Base-by-base conservation (phyloP, 2,113 vertebrate genomes). In the Puntigrus tetrazona region DNA sequence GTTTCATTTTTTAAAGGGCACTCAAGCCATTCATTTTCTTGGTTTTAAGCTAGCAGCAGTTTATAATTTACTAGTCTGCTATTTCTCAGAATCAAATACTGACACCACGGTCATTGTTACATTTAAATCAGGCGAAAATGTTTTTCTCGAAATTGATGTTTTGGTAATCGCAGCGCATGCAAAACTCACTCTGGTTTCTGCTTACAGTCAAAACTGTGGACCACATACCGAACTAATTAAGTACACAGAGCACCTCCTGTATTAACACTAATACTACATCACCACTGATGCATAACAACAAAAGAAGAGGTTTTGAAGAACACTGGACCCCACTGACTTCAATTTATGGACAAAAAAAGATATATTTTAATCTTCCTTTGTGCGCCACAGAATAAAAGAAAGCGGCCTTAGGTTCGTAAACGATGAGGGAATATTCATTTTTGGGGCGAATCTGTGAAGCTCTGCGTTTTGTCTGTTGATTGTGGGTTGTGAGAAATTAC, bases 211-310 rank as follows among this genome's bases (percentile, higher is more conserved):
- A 63, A 27, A 27, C 59, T 63, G n/a, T 6, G 13, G 63, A 67
- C 63, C 63, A 67, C 63, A 67, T 18, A 18, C 13, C 34, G 16
- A 67, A 67, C 14, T 65, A 65, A 65, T 34, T 67, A 9, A 18
- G 6, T 67, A 34, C 63, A 34, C 67, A 70, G 36, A n/a, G 7
- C 36, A 69, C 65, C 1, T 7, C 67, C 3, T 50, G 43, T 75
- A 75, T 75, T 75, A 69, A 25, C 2, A 5, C 22, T 41, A 72
- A 20, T 25, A 41, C 38, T 13, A 7, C 36, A 43, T 16, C 43
- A 43, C 22, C 36, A 72, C 38, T 72, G 69, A 25, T 72, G 69
- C 69, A 25, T 72, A 72, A 72, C 11, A 72, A 72, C 69, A 72
- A 43, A 25, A 72, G 69, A 41, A 38, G 34, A 72, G n/a, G 25